Evolutionary conservation across 2,888 invertebrate genomes (phyloP), one percentile per base, ranked within the genome.

Genomic region (Lordiphosa andalusiaca): DNA sequence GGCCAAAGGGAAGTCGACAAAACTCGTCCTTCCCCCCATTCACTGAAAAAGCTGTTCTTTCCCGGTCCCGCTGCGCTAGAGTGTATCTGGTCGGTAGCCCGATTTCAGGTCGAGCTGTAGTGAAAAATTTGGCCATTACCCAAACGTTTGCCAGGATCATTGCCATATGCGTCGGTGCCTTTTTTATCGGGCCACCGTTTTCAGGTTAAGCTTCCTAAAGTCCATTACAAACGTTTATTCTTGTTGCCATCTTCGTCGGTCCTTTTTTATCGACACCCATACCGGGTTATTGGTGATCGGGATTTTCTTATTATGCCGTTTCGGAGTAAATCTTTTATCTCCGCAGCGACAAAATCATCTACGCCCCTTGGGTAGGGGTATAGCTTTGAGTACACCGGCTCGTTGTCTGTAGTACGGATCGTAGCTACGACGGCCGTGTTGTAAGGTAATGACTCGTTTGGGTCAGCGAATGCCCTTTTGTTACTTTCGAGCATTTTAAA

Each of bases 151-250:
- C 30, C 30, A 30, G 10, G 9, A 30, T 30, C 30, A 30, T 48
- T 6, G 23, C n/a, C n/a, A 1, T 37, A 48, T 48, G 12, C n/a
- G 23, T 23, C 23, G 48, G 37, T 16, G 16, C 2, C 16, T n/a
- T n/a, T n/a, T n/a, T n/a, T n/a, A n/a, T n/a, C n/a, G n/a, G 16
- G 16, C 16, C 16, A 16, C 16, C 16, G 16, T 16, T 16, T n/a
- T 19, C 44, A 10, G 44, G n/a, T 53, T 46, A 6, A 46, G 53
- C 37, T 46, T 44, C 21, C 53, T 38, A 12, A 53, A 46, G 25
- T 46, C 38, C 19, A 30, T 53, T 16, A 52, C 39, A 52, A 36
- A 13, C 37, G 35, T 13, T 46, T 47, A 3, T 35, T 21, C 21
- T 25, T 46, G 7, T 53, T 44, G 13, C 44, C 52, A 6, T n/a